Percentiles rank a stretch among this genome's conserved stretches.
Evolutionary conservation across 2,113 vertebrate species (phyloP).

Genomic region (Brachionichthys hirsutus): DNA sequence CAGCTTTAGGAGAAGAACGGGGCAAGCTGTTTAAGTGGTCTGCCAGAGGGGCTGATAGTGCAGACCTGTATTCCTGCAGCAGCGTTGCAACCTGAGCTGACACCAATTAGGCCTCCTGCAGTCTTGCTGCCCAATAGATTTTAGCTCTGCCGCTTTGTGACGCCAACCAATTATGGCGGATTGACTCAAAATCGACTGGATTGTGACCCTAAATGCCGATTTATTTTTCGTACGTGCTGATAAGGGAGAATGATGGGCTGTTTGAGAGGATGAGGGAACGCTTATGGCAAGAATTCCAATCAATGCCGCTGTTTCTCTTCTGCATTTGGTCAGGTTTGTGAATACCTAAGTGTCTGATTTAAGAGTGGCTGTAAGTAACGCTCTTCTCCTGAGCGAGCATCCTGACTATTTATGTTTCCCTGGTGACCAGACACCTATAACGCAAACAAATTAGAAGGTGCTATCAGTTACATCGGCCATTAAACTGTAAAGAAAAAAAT

Average conservation of each 20-base stretch:
- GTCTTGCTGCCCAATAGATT: slow-evolving; percentile 64
- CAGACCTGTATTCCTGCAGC: slow-evolving; percentile 56
- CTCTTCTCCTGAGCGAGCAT: slow-evolving; percentile 68
- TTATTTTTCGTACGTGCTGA: slow-evolving; percentile 74
- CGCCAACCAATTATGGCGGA: slow-evolving; percentile 76
- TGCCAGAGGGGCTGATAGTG: slow-evolving; percentile 38
- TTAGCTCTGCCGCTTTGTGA: slow-evolving; percentile 65
- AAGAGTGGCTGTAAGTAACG: slow-evolving; percentile 64
- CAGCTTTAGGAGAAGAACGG: slow-evolving; percentile 26
- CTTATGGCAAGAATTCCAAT: slow-evolving; percentile 71
- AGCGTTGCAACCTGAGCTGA: slow-evolving; percentile 68
- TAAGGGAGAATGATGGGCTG: slow-evolving; percentile 49
- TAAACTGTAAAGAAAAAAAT: slow-evolving; percentile 69
- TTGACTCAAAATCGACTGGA: slow-evolving; percentile 75
- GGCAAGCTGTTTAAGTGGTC: slow-evolving; percentile 46
- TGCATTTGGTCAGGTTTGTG: slow-evolving; percentile 65
- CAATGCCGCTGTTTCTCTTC: slow-evolving; percentile 57
- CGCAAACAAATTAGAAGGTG: slow-evolving; percentile 62
- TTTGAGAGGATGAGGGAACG: slow-evolving; percentile 57
- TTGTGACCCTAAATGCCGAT: slow-evolving; percentile 79
- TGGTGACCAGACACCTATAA: slow-evolving; percentile 56
- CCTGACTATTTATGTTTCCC: slow-evolving; percentile 58
- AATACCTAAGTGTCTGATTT: slow-evolving; percentile 71
- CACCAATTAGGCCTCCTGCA: slow-evolving; percentile 77
- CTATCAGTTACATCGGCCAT: slow-evolving; percentile 59